These are phyloP conservation scores for Xiphophorus hellerii DNA, from an alignment of 2,113 vertebrate genomes.

Conservation along the genomic window DNA sequence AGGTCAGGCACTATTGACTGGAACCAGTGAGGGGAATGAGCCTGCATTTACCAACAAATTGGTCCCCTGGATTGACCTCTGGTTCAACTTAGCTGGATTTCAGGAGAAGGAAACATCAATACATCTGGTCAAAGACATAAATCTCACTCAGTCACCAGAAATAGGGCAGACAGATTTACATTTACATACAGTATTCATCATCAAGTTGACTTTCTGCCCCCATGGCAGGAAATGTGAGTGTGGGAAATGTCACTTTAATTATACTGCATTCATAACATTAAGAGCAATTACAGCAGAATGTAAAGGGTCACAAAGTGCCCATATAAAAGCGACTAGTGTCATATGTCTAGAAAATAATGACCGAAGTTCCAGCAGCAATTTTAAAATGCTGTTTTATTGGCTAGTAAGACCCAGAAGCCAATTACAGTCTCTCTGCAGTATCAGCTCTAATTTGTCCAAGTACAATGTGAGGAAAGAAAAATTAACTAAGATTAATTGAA, in stretches of 20 bases:
- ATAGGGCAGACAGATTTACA: constrained; percentile 32
- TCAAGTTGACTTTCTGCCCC: constrained; percentile 39
- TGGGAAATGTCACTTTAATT: constrained; percentile 65
- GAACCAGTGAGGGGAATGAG: constrained; percentile 62
- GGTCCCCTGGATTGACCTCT: constrained; percentile 54
- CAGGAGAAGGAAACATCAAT: constrained; percentile 60
- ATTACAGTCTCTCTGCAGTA: constrained; percentile 36
- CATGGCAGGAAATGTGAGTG: constrained; percentile 26
- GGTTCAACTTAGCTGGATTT: constrained; percentile 53
- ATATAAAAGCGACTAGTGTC: constrained; percentile 28
- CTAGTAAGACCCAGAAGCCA: constrained; percentile 43
- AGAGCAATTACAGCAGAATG: constrained; percentile 48
- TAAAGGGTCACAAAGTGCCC: constrained; percentile 36
- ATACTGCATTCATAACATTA: constrained; percentile 50
- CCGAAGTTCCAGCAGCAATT: constrained; percentile 37
- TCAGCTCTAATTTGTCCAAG: constrained; percentile 38
- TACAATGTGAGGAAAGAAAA: constrained; percentile 26
- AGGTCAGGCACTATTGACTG: constrained; percentile 70
- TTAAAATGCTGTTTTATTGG: constrained; percentile 29
- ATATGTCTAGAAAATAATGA: constrained; percentile 48
- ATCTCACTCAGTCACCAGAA: constrained; percentile 10
- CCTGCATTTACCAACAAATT: constrained; percentile 65
- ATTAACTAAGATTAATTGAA: constrained; percentile 18
- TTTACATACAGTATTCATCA: constrained; percentile 53
- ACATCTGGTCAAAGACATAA: constrained; percentile 38